Evolutionary conservation across 2,888 invertebrate genomes (phyloP), one percentile per base, ranked within the genome.

Genomic region (Acrobasis consociella): DNA sequence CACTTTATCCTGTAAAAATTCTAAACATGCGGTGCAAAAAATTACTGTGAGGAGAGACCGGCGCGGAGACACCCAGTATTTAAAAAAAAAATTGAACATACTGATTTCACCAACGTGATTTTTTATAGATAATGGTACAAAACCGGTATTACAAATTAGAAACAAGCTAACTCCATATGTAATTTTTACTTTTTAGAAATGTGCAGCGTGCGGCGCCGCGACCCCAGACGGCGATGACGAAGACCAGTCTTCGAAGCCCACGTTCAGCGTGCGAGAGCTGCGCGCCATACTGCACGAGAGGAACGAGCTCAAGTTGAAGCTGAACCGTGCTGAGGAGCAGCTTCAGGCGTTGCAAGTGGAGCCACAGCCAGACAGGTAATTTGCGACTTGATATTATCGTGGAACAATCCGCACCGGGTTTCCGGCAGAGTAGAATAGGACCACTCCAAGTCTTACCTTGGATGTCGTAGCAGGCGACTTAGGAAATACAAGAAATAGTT

Each of bases 281-380:
- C 95, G 97, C 73, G 97, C 97, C 76, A 97, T 98, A 69, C 89
- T 98, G 37, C 95, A 96, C 82, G 99, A 99, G 90, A 94, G 99
- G 65, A 99, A 99, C 89, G 97, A 98, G 82, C 93, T 99, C 62
- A 97, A 98, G 81, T 96, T 97, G n/a, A 95, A 96, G 80, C 96
- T 99, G 60, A 96, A 96, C 78, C 97, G 97, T 80, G 94, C 99
- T n/a, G 98, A 98, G 85, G 98, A 99, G 75, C 98, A 99, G 87
- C 87, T 99, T 69, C 96, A 95, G 69, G 93, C 95, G 62, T 94
- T 95, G 79, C 94, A 96, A 82, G 94, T 85, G 0, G 87, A 85
- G 53, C 84, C 82, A 53, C 83, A 80, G 67, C 86, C 82, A 0
- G 90, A 91, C 67, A 91, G 91, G 89, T 90, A 49, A 55, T n/a